Base-by-base conservation (phyloP, 2,113 vertebrate genomes). In the Mugil cephalus region DNA sequence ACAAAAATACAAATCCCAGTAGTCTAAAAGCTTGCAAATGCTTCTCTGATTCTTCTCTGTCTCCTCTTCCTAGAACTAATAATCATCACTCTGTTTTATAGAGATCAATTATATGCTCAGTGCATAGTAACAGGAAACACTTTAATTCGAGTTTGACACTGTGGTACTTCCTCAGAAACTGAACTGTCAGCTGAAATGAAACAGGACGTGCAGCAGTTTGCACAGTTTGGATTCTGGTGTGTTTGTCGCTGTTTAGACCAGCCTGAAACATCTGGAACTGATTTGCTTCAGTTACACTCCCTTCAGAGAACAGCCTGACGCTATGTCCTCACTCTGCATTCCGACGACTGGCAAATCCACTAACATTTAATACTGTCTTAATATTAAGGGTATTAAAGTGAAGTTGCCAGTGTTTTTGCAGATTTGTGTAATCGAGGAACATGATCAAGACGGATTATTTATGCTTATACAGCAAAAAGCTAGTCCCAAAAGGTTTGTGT, bases 211-310 rank as follows among this genome's bases (percentile, higher is more conserved):
- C 19, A 17, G 36, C 19, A 17, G 39, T 46, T n/a, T 59, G n/a
- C 64, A 55, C 42, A 6, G 11, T 53, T 72, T 60, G 45, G 69
- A 61, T 77, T 79, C 65, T 62, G 59, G 10, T 81, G 65, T 82
- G 48, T 84, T 88, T 83, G 87, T 80, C 63, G 8, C 52, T 64
- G 50, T 74, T 70, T 19, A 10, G 56, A 75, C 50, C 35, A 38
- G 47, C 13, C 10, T 18, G 4, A 35, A 47, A 79, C 88, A 91
- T 88, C 84, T 87, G 87, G 87, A 67, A 18, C 8, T 14, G 1
- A 42, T 82, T 77, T 46, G 66, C 24, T 67, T 9, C 46, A 51
- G 36, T 50, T 46, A 38, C 47, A 18, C 60, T 55, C 40, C 51
- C 56, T 59, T 56, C 59, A 58, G 50, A 47, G 66, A 21, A 12